Evolutionary conservation across 2,888 invertebrate species (phyloP), one percentile per base, ranked within the genome.

Genomic region (Drosophila kambysellisi): DNA sequence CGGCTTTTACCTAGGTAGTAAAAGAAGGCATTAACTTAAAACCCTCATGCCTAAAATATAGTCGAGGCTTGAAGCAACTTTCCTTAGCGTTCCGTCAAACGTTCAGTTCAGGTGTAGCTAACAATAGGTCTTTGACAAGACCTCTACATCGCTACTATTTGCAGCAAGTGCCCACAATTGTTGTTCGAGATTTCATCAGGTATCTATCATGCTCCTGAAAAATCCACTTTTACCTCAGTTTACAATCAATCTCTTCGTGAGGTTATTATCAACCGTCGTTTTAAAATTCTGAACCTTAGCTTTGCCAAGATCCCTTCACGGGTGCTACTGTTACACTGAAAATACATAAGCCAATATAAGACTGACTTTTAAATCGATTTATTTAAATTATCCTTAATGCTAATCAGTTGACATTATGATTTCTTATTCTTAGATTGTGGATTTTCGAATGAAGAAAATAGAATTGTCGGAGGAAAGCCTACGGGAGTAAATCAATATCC

Each of bases 381-480:
- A 30, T 30, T 30, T 30, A 30, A 30, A 30, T 30, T 30, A 30
- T 30, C 4, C 4, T 6, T 15, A 7, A 15, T 25, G 12, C 12
- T 25, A 20, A 15, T 46, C 46, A 46, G 46, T 15, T 12, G 4
- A 15, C 11, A 43, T 11, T 12, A 50, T 29, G 33, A 35, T 35
- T 35, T 20, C 11, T 39, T 37, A 46, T 56, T 93, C 93, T 54
- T 93, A 97, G 97, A 97, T 93, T 97, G 97, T 91, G 97, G 97
- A 43, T 94, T 96, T 69, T 94, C 96, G 2, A 97, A 97, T 94
- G 97, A 97, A 94, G 97, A 97, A 94, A 96, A 96, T 92, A 94
- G 97, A 82, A 97, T 98, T 79, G 97, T 98, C 64, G 97, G 97
- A 59, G 97, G 97, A 17, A 94, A 95, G 88, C 96, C 97, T 30